A percentile compares a stretch with the other conserved stretches of the same genome.
Conservation (phyloP, 2,888 invertebrate genomes). For the Brachyptera putata region DNA sequence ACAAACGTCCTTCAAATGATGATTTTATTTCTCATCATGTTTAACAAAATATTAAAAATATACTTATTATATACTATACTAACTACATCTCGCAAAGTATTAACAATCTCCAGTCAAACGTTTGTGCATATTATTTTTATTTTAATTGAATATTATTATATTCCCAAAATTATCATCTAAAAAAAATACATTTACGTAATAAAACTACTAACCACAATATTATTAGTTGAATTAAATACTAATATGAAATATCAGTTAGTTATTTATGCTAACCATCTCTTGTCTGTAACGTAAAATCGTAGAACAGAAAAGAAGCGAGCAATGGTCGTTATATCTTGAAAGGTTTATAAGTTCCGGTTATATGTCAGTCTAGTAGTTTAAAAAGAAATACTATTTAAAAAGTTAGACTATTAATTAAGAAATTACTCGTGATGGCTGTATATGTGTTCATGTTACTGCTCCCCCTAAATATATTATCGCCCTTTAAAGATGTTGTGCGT, state of each 20-base stretch:
- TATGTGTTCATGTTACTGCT: conserved; percentile 17
- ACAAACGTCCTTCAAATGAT: conserved; percentile 15
- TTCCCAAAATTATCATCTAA: too few species aligned
- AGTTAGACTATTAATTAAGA: not conserved
- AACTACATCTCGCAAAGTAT: too few species aligned
- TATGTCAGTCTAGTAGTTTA: conserved; percentile 5
- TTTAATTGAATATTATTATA: too few species aligned
- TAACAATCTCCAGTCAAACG: too few species aligned
- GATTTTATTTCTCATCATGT: not conserved
- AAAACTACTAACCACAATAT: too few species aligned
- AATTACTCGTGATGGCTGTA: conserved; percentile 15
- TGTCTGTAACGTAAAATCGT: not conserved
- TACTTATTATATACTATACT: too few species aligned
- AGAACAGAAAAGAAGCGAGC: not conserved
- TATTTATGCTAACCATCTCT: too few species aligned
- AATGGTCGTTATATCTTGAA: not conserved
- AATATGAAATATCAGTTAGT: too few species aligned
- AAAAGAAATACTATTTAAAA: conserved; percentile 3
- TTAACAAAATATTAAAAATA: not conserved
- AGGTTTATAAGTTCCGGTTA: conserved; percentile 10
- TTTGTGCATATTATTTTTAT: not conserved
- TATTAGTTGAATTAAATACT: too few species aligned
- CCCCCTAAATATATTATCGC: conserved; percentile 5
- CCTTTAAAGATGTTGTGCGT: conserved; percentile 16
- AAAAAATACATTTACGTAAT: too few species aligned